phyloP scores from a whole-genome alignment of 2,888 invertebrate genomes.

The Invenusta paracnida region DNA sequence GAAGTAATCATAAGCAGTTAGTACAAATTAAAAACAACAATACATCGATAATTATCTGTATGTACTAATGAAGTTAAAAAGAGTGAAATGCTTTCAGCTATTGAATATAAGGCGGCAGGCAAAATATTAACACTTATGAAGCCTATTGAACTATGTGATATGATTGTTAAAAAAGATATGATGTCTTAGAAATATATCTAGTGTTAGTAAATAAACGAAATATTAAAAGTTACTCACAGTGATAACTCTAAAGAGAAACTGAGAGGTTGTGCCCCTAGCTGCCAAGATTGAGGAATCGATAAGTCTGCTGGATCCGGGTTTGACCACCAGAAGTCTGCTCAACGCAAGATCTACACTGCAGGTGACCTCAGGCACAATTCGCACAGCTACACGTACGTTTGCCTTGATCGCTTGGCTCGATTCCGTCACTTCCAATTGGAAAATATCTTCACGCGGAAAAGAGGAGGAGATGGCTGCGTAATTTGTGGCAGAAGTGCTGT shows the following conservation, averaged over 20 bases:
- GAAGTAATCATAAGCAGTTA: too few relatives aligned
- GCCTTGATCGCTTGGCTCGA: background rate
- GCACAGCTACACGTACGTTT: background rate
- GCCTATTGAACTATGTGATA: too few relatives aligned
- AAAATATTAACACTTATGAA: too few relatives aligned
- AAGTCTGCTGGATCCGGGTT: background rate
- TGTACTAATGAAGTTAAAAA: too few relatives aligned
- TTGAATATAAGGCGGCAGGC: too few relatives aligned
- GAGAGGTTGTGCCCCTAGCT: background rate
- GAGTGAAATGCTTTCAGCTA: too few relatives aligned
- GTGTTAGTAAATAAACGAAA: background rate
- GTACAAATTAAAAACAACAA: too few relatives aligned
- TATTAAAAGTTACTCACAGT: background rate
- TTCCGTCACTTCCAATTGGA: background rate
- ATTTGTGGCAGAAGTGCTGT: too few relatives aligned
- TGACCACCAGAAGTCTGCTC: background rate
- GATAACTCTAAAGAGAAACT: background rate
- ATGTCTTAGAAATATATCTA: background rate
- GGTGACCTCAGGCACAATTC: background rate
- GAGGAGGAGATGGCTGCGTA: too few relatives aligned
- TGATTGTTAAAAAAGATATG: too few relatives aligned
- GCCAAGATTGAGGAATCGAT: background rate
- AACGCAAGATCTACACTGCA: background rate
- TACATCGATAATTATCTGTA: too few relatives aligned
- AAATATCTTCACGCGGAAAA: background rate